These are phyloP conservation scores for Calosoma granatense DNA, from an alignment of 1,140 invertebrate species.

Conservation along the genomic window DNA sequence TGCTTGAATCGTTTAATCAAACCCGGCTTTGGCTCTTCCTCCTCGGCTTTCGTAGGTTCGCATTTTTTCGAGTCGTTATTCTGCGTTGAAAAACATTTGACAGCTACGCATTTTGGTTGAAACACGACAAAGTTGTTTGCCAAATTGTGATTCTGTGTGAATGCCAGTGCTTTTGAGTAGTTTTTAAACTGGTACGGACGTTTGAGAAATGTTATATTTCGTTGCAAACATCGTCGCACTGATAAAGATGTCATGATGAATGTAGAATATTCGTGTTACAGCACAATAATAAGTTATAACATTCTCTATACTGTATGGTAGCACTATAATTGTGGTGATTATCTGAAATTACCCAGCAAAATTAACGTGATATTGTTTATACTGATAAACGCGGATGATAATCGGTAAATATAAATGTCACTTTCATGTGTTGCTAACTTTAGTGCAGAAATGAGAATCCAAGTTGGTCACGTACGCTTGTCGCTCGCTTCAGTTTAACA, in stretches of 20 bases:
- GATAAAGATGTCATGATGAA: background rate
- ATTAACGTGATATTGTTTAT: no score
- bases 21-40: slow-evolving; percentile 38
- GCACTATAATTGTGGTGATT: no score
- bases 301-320: no score
- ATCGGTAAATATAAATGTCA: no score
- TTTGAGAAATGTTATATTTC: background rate
- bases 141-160: background rate
- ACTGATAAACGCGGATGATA: no score
- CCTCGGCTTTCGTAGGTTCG: slow-evolving; percentile 12
- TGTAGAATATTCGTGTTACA: no score
- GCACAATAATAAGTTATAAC: no score
- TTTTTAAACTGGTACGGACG: background rate
- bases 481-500: no score
- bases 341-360: no score
- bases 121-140: background rate
- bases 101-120: background rate
- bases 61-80: background rate
- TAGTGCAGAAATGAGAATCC: no score
- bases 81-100: background rate
- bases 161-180: background rate
- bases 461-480: no score
- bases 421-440: no score
- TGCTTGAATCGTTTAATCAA: slow-evolving; percentile 79
- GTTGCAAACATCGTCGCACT: background rate